A percentile compares a stretch with the other conserved stretches of the same genome.
Evolutionary conservation across 2,888 invertebrate genomes (phyloP).

Genomic region (Blastobasis adustella): DNA sequence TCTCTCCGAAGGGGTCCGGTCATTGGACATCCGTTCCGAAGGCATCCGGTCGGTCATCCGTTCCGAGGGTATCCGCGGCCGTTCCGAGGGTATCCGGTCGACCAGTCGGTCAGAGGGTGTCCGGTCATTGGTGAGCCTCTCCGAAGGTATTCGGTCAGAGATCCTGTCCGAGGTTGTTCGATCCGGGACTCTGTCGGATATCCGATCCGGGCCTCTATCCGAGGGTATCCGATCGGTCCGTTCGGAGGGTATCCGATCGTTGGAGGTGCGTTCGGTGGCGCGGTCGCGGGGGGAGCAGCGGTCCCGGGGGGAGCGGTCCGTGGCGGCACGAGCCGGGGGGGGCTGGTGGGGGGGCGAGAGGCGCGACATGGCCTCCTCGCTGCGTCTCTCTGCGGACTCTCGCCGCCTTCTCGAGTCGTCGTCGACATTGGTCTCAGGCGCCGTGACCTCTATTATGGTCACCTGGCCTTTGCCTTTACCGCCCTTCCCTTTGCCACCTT

Average conservation of each 20-base stretch:
- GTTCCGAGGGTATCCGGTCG: conserved; percentile 5
- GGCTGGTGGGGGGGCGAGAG: conserved; percentile 38
- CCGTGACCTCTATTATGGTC: conserved; percentile 77
- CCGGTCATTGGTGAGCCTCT: conserved; percentile 28
- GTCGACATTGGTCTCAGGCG: conserved; percentile 51
- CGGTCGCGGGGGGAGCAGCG: too few species aligned
- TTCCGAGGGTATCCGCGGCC: conserved; percentile 20
- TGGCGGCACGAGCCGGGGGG: too few species aligned
- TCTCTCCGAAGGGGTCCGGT: conserved; percentile 17
- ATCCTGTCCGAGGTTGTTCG: conserved; percentile 15
- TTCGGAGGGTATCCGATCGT: conserved; percentile 19
- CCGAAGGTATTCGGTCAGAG: conserved; percentile 18
- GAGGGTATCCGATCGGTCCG: conserved; percentile 18
- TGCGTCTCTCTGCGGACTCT: conserved; percentile 49
- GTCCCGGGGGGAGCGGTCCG: too few species aligned
- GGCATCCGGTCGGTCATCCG: conserved; percentile 23
- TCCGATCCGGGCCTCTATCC: conserved; percentile 16
- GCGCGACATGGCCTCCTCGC: conserved; percentile 52
- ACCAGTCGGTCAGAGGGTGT: conserved; percentile 17
- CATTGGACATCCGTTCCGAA: conserved; percentile 18
- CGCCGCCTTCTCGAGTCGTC: conserved; percentile 60
- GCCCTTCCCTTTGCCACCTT: conserved; percentile 83
- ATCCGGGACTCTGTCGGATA: conserved; percentile 10
- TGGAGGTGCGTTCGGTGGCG: conserved; percentile 23
- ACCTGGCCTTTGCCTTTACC: conserved; percentile 84